Base-by-base conservation (phyloP, 1,140 invertebrate genomes). In the Drosophila tristis region DNA sequence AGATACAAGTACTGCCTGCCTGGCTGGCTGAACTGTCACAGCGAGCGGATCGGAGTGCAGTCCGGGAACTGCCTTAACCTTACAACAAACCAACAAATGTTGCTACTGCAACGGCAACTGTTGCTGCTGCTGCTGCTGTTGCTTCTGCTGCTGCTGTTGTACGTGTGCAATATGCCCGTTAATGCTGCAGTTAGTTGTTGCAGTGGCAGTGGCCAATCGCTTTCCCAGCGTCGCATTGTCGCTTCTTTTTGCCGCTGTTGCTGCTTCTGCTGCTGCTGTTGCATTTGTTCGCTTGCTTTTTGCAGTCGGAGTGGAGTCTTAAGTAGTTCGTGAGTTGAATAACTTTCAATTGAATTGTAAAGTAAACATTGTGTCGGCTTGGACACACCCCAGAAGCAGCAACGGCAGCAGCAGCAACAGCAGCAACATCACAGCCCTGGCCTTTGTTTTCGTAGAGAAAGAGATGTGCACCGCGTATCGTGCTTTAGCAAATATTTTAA, bases 341-440 rank as follows among this genome's bases (percentile, higher is more conserved):
- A 90, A 90, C 86, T 90, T 90, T 90, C 85, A 90, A 90, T 90
- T 90, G 85, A 90, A 90, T 90, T 90, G 85, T 90, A 84, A 89
- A 89, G 85, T 89, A 89, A 89, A 89, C 84, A 89, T 84, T 89
- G 76, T 89, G 80, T 84, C 35, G 84, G 63, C 75, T 64, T 58
- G 61, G 84, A 87, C 82, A 89, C 82, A 87, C 82, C 82, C 82
- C 81, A 75, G 26, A 55, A 66, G 42, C 72, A 66, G n/a, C 61
- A 60, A 31, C 4, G 54, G n/a, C 43, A 63, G 6, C 55, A 31
- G 25, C 49, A 62, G 5, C 26, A 26, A 2, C 31, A 39, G 45
- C 78, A 58, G 23, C 66, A 62, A 63, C 68, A 68, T 65, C 51
- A 43, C 71, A 63, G 59, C 70, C 49, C 16, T 49, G 62, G 51